Evolutionary conservation across 2,113 vertebrate species (phyloP).

Genomic region (Calonectris borealis): DNA sequence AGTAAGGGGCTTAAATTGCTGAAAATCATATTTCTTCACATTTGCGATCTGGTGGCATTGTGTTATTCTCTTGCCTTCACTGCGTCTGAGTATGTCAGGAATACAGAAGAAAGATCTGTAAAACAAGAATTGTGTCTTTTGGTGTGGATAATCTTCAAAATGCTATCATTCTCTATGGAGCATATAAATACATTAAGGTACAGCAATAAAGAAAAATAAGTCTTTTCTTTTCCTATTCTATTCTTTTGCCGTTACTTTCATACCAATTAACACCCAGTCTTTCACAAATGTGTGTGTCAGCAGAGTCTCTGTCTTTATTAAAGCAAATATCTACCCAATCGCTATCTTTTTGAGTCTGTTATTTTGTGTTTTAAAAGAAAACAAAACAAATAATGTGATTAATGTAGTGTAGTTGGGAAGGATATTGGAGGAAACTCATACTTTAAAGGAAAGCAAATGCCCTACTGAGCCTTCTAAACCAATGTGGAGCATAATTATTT

Average conservation of each 20-base stretch:
- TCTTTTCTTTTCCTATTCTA: neutral
- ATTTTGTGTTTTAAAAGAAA: neutral
- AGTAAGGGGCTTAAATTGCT: neutral
- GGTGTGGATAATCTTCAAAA: neutral
- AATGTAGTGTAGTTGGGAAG: neutral
- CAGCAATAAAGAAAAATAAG: neutral
- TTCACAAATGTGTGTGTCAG: neutral
- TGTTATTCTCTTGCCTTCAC: neutral
- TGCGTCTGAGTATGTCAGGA: neutral
- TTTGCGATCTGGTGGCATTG: neutral
- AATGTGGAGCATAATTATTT: neutral
- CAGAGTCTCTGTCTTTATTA: neutral
- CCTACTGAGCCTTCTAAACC: neutral
- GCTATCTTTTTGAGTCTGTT: neutral
- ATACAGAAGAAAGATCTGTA: neutral
- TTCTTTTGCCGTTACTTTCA: neutral
- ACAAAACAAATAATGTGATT: neutral
- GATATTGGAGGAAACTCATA: neutral
- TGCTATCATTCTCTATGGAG: neutral
- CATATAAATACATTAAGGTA: neutral
- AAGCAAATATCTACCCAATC: neutral
- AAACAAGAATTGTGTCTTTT: neutral
- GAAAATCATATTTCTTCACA: neutral
- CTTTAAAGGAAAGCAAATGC: neutral
- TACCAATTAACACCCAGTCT: neutral